These are phyloP conservation scores for Sesamia inferens DNA, from an alignment of 2,888 invertebrate genomes.

Conservation along the genomic window DNA sequence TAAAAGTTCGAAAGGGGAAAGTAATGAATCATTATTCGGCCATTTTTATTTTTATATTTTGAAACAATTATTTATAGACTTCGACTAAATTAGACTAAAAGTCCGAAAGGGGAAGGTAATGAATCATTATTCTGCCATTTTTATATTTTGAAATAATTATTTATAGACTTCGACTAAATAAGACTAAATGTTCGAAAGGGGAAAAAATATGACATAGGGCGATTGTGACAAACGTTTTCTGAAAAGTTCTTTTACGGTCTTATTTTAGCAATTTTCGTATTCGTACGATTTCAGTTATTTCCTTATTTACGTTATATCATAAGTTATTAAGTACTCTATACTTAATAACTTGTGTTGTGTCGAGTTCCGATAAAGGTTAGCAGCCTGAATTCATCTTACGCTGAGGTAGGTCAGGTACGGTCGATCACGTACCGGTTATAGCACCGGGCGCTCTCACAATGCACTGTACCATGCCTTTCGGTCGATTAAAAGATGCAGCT, in stretches of 20 bases:
- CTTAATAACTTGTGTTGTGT: too few relatives aligned
- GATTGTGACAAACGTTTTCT: neutral
- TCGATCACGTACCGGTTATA: too few relatives aligned
- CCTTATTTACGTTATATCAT: too few relatives aligned
- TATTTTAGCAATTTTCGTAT: too few relatives aligned
- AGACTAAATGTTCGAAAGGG: neutral
- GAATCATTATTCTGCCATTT: too few relatives aligned
- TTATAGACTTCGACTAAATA: neutral
- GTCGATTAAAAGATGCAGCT: too few relatives aligned
- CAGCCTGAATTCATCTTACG: too few relatives aligned
- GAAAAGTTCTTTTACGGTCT: neutral
- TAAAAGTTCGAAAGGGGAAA: neutral
- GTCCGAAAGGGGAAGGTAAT: neutral
- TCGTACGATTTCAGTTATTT: neutral
- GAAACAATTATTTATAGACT: neutral
- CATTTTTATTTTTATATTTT: neutral
- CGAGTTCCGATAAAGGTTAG: too few relatives aligned
- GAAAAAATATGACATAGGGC: neutral
- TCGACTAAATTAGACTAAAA: neutral
- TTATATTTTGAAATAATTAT: neutral
- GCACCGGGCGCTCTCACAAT: too few relatives aligned
- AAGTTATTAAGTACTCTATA: too few relatives aligned
- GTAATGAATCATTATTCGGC: neutral
- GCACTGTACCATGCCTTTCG: too few relatives aligned
- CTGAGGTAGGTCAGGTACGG: too few relatives aligned